phyloP scores from a whole-genome alignment of 2,888 invertebrate species.

The Conops quadrifasciatus region DNA sequence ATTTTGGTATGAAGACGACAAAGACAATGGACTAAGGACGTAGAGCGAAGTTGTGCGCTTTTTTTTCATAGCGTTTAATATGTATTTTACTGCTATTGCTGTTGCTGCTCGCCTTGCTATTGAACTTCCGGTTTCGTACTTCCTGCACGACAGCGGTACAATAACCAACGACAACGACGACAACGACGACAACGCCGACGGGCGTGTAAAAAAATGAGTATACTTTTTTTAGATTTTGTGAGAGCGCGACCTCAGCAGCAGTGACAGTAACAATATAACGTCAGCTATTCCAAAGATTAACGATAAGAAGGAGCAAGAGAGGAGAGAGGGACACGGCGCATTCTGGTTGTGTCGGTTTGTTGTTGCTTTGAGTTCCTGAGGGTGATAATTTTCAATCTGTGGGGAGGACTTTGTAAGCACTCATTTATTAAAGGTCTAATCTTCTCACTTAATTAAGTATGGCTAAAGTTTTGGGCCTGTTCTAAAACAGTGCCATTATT shows the following conservation, averaged over 20 bases:
- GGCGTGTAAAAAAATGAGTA: too few species aligned
- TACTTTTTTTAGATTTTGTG: too few species aligned
- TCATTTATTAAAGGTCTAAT: too few species aligned
- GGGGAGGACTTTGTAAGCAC: too few species aligned
- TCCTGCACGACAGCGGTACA: conserved; percentile 27
- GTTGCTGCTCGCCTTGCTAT: conserved; percentile 35
- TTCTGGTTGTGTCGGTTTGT: conserved; percentile 44
- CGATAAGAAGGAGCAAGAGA: not conserved
- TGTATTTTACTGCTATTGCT: conserved; percentile 27
- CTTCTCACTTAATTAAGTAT: not conserved
- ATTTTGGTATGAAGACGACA: conserved; percentile 40
- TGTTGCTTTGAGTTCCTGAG: conserved; percentile 48
- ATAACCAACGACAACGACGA: conserved; percentile 14
- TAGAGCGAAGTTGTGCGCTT: conserved; percentile 3
- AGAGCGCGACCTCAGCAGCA: too few species aligned
- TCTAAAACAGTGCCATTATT: not conserved
- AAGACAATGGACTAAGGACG: conserved; percentile 34
- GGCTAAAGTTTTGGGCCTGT: not conserved
- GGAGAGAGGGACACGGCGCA: conserved; percentile 28
- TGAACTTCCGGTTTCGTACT: conserved; percentile 36
- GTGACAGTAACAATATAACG: too few species aligned
- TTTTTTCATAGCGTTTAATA: conserved; percentile 7
- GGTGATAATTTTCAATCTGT: conserved; percentile 19
- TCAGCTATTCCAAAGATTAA: not conserved
- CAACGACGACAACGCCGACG: not conserved